Evolutionary conservation across 1,140 invertebrate species (phyloP), one percentile per base, ranked within the genome.

Genomic region (Drosophila arizonae): DNA sequence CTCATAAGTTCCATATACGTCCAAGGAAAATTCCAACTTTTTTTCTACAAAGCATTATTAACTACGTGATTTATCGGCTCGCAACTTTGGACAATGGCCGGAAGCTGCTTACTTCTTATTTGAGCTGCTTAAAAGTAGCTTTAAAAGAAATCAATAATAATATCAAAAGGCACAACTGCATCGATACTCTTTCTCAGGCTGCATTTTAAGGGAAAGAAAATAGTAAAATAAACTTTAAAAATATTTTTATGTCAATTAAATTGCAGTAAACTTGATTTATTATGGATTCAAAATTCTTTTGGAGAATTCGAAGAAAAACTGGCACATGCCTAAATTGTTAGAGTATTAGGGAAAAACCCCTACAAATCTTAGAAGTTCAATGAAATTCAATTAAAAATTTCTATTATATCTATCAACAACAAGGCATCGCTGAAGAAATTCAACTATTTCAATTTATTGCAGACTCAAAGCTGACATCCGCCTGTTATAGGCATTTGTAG

Each of bases 201-300:
- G 43, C 8, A 46, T 64, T 56, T 17, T 17, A 21, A 13, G n/a
- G 17, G 65, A 57, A 8, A 36, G 43, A n/a, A 41, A 57, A 60
- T 39, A 13, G 17, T 13, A 51, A 46, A 30, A 28, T 52, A 3
- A 30, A 15, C 6, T 26, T 52, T 5, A 28, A 17, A 54, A 8
- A 54, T 43, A 46, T 11, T 1, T 39, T 36, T 1, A 15, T 45
- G n/a, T 8, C 6, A 45, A 1, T 15, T 36, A 36, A 8, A 36
- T 36, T 36, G 2, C 33, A 9, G 8, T 36, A 1, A 6, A 24
- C 8, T 8, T 36, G 33, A 9, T 9, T 36, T 36, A 36, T 36
- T 36, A 36, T 36, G 33, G 33, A 9, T 1, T 36, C 6, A 10
- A 10, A 9, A 8, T 9, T 24, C 21, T 24, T 24, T 36, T 36